Evolutionary conservation across 1,140 invertebrate genomes (phyloP).

Genomic region (Diprion similis): DNA sequence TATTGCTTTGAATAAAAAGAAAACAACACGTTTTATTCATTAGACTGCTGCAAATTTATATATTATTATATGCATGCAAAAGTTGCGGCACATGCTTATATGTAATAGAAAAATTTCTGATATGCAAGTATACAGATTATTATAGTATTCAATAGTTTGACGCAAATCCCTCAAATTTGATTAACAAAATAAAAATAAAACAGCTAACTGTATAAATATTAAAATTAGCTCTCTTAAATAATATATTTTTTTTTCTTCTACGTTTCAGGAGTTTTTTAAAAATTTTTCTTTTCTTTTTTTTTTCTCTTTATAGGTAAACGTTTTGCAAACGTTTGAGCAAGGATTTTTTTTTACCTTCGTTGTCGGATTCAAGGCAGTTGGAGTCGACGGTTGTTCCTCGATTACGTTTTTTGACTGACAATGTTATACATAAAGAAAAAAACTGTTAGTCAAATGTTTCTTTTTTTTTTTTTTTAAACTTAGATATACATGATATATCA

Average conservation of each 20-base stretch:
- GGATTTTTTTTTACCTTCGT: constrained; percentile 42
- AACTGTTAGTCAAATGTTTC: constrained; percentile 21
- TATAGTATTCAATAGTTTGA: too few relatives aligned
- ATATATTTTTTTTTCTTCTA: too few relatives aligned
- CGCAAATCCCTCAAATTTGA: neutral
- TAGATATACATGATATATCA: neutral
- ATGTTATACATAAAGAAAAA: neutral
- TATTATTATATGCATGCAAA: too few relatives aligned
- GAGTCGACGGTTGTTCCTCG: constrained; percentile 49
- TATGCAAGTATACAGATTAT: too few relatives aligned
- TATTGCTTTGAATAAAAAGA: neutral
- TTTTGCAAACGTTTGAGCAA: neutral
- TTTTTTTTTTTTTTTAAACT: neutral
- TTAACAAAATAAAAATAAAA: too few relatives aligned
- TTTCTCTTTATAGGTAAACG: neutral
- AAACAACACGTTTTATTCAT: neutral
- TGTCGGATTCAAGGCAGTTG: constrained; percentile 43
- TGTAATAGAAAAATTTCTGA: too few relatives aligned
- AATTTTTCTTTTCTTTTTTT: neutral
- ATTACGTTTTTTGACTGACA: constrained; percentile 47
- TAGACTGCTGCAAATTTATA: too few relatives aligned
- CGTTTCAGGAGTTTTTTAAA: too few relatives aligned
- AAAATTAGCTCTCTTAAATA: too few relatives aligned
- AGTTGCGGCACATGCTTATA: too few relatives aligned
- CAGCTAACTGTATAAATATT: too few relatives aligned